phyloP scores from a whole-genome alignment of 2,888 invertebrate species.

The Alentia gelatinosa region DNA sequence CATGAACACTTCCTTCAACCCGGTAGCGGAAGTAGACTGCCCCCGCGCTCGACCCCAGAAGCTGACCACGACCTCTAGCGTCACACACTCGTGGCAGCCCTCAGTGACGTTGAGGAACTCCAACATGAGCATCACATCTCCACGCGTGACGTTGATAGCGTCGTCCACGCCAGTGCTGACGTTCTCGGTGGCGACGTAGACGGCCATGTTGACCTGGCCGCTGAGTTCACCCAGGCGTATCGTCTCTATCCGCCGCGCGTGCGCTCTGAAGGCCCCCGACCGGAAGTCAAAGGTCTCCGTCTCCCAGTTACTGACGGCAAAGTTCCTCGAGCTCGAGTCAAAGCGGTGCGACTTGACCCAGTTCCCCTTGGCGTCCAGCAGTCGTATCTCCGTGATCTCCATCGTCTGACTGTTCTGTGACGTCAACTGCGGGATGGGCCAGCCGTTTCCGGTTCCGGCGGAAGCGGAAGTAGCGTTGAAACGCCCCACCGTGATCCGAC shows the following conservation, averaged over 20 bases:
- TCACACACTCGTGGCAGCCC: not conserved
- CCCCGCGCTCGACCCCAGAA: not conserved
- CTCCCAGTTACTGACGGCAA: constrained; percentile 31
- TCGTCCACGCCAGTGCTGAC: not conserved
- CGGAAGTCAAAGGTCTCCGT: not conserved
- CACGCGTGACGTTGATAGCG: not conserved
- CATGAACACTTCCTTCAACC: not conserved
- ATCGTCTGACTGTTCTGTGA: constrained; percentile 10
- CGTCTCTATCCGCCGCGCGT: constrained; percentile 19
- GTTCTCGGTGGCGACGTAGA: not conserved
- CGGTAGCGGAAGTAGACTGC: not conserved
- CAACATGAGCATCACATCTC: not conserved
- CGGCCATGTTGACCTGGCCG: not conserved
- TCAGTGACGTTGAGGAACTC: constrained; percentile 14
- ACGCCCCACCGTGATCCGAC: constrained; percentile 16
- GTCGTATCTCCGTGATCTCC: constrained; percentile 16
- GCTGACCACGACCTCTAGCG: not conserved
- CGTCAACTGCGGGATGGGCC: not conserved
- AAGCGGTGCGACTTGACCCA: constrained; percentile 32
- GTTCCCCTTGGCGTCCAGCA: not conserved
- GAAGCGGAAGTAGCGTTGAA: constrained; percentile 21
- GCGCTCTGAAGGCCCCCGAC: not conserved
- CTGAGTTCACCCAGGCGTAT: constrained; percentile 8
- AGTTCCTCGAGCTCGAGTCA: constrained; percentile 32
- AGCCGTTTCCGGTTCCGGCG: not conserved